Conservation (phyloP, 2,888 invertebrate genomes). For the Falcaria lacertinaria region DNA sequence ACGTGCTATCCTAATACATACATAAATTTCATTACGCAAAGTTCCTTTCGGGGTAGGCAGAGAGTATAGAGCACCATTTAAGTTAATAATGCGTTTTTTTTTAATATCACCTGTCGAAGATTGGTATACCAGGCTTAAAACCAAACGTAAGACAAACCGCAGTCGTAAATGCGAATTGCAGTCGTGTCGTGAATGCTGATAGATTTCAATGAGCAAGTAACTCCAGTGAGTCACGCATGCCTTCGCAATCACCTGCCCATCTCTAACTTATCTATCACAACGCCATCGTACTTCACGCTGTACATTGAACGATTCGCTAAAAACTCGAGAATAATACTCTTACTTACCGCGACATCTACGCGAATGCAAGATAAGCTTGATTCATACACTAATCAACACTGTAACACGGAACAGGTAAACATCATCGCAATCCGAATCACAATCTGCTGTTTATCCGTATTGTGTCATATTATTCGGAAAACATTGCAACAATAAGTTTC, state of each 20-base stretch:
- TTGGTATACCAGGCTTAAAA: neutral
- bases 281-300: constrained; percentile 8
- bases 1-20: no score
- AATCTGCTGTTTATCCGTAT: constrained; percentile 18
- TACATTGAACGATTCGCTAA: constrained; percentile 22
- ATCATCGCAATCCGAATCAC: constrained; percentile 30
- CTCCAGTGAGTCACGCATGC: constrained; percentile 36
- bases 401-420: constrained; percentile 25
- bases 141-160: neutral
- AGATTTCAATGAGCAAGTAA: constrained; percentile 31
- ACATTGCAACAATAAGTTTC: constrained; percentile 9
- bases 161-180: constrained; percentile 3
- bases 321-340: constrained; percentile 2
- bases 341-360: neutral
- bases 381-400: constrained; percentile 24
- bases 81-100: no score
- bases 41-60: no score
- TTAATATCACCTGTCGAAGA: neutral
- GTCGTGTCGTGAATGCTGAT: constrained; percentile 48
- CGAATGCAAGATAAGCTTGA: constrained; percentile 11
- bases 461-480: constrained; percentile 17
- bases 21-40: no score
- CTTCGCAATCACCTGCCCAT: constrained; percentile 41
- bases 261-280: constrained; percentile 24
- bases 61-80: no score